phyloP scores from a whole-genome alignment of 1,140 invertebrate species.

The Megathymus violae region DNA sequence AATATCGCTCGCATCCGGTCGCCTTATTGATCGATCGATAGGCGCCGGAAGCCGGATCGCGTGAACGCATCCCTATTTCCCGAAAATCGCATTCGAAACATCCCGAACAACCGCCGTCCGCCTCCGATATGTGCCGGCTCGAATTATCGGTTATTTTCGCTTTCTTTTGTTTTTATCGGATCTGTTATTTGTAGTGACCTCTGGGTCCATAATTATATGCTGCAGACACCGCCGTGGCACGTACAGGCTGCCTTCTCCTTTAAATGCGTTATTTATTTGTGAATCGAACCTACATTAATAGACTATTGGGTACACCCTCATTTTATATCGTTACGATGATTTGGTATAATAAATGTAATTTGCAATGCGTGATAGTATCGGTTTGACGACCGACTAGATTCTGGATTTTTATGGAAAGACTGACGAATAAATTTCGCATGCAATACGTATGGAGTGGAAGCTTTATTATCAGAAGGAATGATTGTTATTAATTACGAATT shows the following conservation, averaged over 20 bases:
- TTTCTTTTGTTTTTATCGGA: conserved; percentile 77
- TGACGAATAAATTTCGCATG: no score
- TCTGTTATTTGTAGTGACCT: conserved; percentile 78
- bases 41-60: conserved; percentile 67
- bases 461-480: no score
- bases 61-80: conserved; percentile 66
- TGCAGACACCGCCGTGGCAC: conserved; percentile 58
- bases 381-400: conserved; percentile 42
- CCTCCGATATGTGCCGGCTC: conserved; percentile 57
- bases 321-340: conserved; percentile 78
- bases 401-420: conserved; percentile 19
- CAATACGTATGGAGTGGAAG: no score
- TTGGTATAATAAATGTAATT: conserved; percentile 76
- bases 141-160: conserved; percentile 77
- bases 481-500: no score
- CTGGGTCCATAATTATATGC: conserved; percentile 74
- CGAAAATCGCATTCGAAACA: conserved; percentile 63
- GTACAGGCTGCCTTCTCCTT: conserved; percentile 63
- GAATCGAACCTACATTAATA: conserved; percentile 79
- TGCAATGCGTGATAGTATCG: conserved; percentile 43
- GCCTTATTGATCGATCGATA: conserved; percentile 56
- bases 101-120: conserved; percentile 65
- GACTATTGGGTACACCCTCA: conserved; percentile 72
- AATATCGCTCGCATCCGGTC: conserved; percentile 60
- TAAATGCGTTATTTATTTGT: conserved; percentile 81